Percentiles rank a stretch among this genome's conserved stretches.
Evolutionary conservation across 30 jellyfish, hydroid and myxozoan genomes (phyloP).

Genomic region (Chironex yamaguchii): DNA sequence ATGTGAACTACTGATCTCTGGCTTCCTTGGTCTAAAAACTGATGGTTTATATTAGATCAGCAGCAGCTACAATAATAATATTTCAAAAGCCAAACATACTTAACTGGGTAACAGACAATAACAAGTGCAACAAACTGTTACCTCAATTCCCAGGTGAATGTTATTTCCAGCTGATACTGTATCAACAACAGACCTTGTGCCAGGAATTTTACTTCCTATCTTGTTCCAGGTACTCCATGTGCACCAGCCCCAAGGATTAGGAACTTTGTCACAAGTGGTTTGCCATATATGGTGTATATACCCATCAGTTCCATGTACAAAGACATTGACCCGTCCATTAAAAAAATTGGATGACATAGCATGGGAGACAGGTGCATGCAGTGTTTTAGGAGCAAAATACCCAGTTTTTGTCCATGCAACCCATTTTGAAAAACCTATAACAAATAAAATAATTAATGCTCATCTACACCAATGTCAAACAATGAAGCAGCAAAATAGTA

Average conservation of each 20-base stretch:
- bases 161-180: constrained; percentile 84
- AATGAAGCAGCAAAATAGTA: too few species aligned
- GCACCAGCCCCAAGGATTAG: constrained; percentile 99
- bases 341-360: constrained; percentile 85
- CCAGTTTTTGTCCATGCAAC: constrained; percentile 97
- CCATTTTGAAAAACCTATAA: constrained; percentile 80
- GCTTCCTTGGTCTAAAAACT: too few species aligned
- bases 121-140: neutral
- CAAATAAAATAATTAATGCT: neutral
- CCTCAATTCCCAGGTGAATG: constrained; percentile 97
- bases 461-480: neutral
- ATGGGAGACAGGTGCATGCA: constrained; percentile 96
- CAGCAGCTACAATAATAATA: too few species aligned
- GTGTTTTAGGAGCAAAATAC: constrained; percentile 87
- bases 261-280: constrained; percentile 98
- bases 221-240: constrained; percentile 98
- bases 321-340: constrained; percentile 91
- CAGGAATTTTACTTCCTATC: constrained; percentile 71
- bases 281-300: constrained; percentile 96
- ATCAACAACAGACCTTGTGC: constrained; percentile 43
- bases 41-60: too few species aligned
- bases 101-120: neutral
- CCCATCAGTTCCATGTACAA: constrained; percentile 95
- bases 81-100: too few species aligned
- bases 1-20: too few species aligned